Evolutionary conservation across 2,113 vertebrate genomes (phyloP).

Genomic region (Podiceps cristatus): DNA sequence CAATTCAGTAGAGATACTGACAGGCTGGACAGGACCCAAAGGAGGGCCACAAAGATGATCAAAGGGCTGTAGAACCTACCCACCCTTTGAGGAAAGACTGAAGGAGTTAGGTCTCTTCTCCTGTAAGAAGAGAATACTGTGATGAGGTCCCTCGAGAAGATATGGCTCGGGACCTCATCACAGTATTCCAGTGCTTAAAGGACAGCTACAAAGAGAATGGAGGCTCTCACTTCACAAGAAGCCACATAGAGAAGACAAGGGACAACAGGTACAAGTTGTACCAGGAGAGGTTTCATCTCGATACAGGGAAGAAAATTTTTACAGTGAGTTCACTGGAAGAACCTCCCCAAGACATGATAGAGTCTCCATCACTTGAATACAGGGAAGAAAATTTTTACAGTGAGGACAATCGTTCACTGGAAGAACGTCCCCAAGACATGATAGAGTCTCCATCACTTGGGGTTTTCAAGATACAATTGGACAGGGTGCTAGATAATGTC

Average conservation of each 20-base stretch:
- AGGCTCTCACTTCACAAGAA: neutral
- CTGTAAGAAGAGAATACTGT: neutral
- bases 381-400: neutral
- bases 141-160: neutral
- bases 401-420: neutral
- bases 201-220: neutral
- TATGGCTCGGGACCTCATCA: neutral
- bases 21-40: neutral
- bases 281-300: neutral
- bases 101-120: neutral
- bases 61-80: neutral
- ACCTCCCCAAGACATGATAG: fast-evolving
- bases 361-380: too few species aligned
- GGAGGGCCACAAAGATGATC: neutral
- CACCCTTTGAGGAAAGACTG: neutral
- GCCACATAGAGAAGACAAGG: neutral
- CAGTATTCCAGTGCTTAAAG: neutral
- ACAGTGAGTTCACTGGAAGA: neutral
- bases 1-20: neutral
- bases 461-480: neutral
- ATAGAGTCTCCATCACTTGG: neutral
- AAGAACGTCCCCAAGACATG: neutral
- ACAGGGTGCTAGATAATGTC: neutral
- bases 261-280: neutral
- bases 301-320: neutral